phyloP scores from a whole-genome alignment of 2,113 vertebrate species.

The Neolamprologus falcicula region DNA sequence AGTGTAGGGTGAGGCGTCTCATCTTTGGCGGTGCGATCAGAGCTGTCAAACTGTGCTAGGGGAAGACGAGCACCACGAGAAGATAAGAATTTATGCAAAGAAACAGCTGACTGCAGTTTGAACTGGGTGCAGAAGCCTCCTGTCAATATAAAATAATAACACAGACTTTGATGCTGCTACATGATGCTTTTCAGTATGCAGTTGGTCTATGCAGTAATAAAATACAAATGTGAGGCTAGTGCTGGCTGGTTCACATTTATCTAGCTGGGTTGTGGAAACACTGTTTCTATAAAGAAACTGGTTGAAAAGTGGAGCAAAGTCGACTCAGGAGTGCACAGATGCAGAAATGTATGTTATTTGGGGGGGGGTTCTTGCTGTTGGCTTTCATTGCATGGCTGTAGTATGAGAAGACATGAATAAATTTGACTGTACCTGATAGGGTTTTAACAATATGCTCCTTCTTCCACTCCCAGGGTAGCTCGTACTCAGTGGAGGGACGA shows the following conservation, averaged over 20 bases:
- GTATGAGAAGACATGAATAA: not conserved
- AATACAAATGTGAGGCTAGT: constrained; percentile 34
- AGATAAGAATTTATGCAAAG: not conserved
- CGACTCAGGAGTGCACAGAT: not conserved
- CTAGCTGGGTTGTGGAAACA: not conserved
- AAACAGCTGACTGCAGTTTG: not conserved
- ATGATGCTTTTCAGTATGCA: constrained; percentile 20
- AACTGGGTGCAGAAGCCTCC: not conserved
- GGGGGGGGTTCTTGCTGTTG: rapidly evolving
- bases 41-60: constrained; percentile 83
- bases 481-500: constrained; percentile 75
- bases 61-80: not conserved
- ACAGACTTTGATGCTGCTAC: constrained; percentile 38
- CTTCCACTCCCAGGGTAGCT: constrained; percentile 89
- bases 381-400: not conserved
- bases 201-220: constrained; percentile 16
- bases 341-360: not conserved
- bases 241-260: not conserved
- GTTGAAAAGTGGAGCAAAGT: not conserved
- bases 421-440: constrained; percentile 73
- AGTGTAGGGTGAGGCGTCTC: constrained; percentile 48
- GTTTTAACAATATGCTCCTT: constrained; percentile 82
- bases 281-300: not conserved
- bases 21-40: constrained; percentile 68
- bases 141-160: constrained; percentile 14